Percentiles rank a stretch among this genome's conserved stretches.
Conservation (phyloP, 2,113 vertebrate species). For the Rhagologus leucostigma region DNA sequence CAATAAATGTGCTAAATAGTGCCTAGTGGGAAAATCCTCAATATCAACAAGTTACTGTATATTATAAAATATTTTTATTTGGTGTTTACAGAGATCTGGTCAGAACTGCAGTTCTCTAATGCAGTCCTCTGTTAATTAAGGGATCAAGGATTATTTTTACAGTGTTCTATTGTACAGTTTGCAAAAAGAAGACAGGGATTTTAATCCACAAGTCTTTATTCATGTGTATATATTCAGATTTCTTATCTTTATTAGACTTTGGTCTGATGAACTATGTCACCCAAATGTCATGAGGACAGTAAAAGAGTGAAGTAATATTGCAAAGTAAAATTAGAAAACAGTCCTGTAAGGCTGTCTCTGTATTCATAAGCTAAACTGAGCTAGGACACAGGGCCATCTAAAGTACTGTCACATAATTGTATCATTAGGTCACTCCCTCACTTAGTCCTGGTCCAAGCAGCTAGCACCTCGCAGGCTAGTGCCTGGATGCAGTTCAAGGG, state of each 20-base stretch:
- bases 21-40: neutral
- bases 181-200: neutral
- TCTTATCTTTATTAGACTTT: neutral
- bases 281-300: neutral
- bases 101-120: neutral
- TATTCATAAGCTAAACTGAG: neutral
- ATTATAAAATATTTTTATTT: neutral
- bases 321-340: neutral
- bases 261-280: neutral
- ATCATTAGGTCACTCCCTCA: neutral
- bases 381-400: neutral
- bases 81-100: neutral
- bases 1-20: neutral
- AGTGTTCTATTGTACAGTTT: neutral
- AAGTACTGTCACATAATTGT: accelerated
- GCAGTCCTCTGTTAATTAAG: neutral
- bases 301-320: neutral
- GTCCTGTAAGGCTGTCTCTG: neutral
- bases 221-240: neutral
- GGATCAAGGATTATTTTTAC: neutral
- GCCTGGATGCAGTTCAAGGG: neutral
- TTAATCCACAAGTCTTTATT: neutral
- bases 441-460: neutral
- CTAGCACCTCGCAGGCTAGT: neutral
- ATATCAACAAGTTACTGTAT: neutral